Base-by-base conservation (phyloP, 2,797 vertebrate genomes). In the Okamejei kenojei region DNA sequence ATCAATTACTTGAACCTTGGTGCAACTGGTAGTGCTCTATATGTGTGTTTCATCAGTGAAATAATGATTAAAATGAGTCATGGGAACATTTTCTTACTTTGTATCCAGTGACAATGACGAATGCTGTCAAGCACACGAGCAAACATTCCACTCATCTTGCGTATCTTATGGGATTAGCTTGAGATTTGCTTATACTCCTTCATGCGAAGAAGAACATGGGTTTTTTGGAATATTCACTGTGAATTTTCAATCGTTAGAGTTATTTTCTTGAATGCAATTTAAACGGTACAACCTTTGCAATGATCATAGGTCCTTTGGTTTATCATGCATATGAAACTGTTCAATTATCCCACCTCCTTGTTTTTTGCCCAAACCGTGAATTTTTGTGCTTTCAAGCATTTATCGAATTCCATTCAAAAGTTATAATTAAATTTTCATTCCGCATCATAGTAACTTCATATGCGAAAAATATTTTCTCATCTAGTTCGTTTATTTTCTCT, bases 91-190 rank as follows among this genome's bases (percentile, higher is more conserved):
- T 10, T 54, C 35, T 8, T 23, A 90, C 65, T 68, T 91, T 29
- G 32, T 86, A 65, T 65, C 82, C 82, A 32, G 82, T 61, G 82
- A 65, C 82, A 65, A 86, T 63, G 82, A 63, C n/a, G n/a, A 86
- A n/a, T 86, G 26, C 58, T 32, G 6, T 63, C 61, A 32, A 29
- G n/a, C 82, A 63, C n/a, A 65, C 58, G 11, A 63, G 29, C 6
- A 13, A 32, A 88, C 61, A 88, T 88, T 88, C 84, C n/a, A 8
- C 29, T 65, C 61, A 32, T 63, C 29, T 65, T 68, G 3, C 19
- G n/a, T 65, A 65, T 88, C 61, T 86, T 65, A 32, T 58, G 32
- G 58, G 63, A 29, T n/a, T 88, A 88, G 61, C n/a, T 68, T 88
- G n/a, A 88, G n/a, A 35, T 63, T 21, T 7, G 15, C 61, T 88